Evolutionary conservation across 2,113 vertebrate genomes (phyloP).

Genomic region (Hydrochoerus hydrochaeris): DNA sequence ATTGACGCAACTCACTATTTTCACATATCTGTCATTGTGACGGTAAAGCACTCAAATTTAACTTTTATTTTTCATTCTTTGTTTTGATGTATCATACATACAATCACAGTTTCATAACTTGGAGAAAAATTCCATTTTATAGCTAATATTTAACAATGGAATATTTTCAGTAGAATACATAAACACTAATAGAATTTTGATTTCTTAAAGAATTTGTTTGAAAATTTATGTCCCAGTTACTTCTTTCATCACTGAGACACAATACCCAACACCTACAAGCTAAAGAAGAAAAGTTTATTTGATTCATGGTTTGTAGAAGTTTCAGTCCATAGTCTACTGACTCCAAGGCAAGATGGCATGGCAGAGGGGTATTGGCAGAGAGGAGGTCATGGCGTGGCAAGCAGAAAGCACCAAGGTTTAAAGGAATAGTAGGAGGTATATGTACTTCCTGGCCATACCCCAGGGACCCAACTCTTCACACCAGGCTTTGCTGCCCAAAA

Average conservation of each 20-base stretch:
- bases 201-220: conserved; percentile 14
- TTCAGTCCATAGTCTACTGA: neutral
- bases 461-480: neutral
- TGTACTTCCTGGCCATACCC: neutral
- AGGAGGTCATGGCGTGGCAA: neutral
- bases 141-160: neutral
- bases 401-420: neutral
- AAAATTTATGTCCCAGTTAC: neutral
- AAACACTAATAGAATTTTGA: conserved; percentile 25
- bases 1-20: neutral
- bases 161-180: neutral
- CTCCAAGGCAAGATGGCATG: neutral
- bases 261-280: neutral
- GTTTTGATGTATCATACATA: neutral
- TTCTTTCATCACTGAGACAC: neutral
- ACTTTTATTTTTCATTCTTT: conserved; percentile 32
- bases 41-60: neutral
- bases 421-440: neutral
- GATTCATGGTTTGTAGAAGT: neutral
- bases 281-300: neutral
- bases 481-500: neutral
- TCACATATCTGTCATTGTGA: neutral
- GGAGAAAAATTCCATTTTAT: neutral
- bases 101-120: neutral
- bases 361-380: neutral